A percentile compares a stretch with the other conserved stretches of the same genome.
phyloP scores from a whole-genome alignment of 2,797 vertebrate species.

The Typhlichthys eigenmanni region DNA sequence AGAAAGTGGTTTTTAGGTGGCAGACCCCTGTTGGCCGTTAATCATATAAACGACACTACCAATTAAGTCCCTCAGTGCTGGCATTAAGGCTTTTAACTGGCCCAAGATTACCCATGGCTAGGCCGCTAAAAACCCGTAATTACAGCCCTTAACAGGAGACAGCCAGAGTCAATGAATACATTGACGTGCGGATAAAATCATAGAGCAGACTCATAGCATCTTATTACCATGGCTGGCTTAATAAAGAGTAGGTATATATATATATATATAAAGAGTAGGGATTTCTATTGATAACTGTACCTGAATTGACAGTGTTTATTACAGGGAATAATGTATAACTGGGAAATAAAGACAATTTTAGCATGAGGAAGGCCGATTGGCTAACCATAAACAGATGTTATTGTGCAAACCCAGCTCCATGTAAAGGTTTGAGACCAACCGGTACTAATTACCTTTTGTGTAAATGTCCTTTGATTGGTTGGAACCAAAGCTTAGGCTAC shows the following conservation, averaged over 20 bases:
- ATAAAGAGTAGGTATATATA: neutral
- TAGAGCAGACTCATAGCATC: constrained; percentile 32
- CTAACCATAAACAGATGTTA: neutral
- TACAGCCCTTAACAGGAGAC: constrained; percentile 46
- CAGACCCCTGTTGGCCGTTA: constrained; percentile 59
- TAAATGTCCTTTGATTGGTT: constrained; percentile 61
- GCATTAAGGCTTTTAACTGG: constrained; percentile 64
- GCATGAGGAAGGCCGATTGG: constrained; percentile 33
- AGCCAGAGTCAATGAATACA: constrained; percentile 52
- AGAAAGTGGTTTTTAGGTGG: constrained; percentile 58
- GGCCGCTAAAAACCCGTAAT: constrained; percentile 67
- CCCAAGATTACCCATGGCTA: constrained; percentile 60
- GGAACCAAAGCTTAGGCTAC: constrained; percentile 59
- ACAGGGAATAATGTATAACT: too few species aligned
- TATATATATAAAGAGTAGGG: neutral
- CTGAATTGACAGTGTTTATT: neutral
- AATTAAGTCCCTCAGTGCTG: constrained; percentile 62
- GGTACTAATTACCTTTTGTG: constrained; percentile 58
- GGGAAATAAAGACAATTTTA: constrained; percentile 9
- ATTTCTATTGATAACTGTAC: constrained; percentile 23
- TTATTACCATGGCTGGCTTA: constrained; percentile 51
- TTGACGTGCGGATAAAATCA: constrained; percentile 59
- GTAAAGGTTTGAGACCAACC: constrained; percentile 48
- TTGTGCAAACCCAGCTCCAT: constrained; percentile 35
- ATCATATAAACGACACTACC: constrained; percentile 70